Evolutionary conservation across 2,888 invertebrate genomes (phyloP).

Genomic region (Drosophila multiciliata): DNA sequence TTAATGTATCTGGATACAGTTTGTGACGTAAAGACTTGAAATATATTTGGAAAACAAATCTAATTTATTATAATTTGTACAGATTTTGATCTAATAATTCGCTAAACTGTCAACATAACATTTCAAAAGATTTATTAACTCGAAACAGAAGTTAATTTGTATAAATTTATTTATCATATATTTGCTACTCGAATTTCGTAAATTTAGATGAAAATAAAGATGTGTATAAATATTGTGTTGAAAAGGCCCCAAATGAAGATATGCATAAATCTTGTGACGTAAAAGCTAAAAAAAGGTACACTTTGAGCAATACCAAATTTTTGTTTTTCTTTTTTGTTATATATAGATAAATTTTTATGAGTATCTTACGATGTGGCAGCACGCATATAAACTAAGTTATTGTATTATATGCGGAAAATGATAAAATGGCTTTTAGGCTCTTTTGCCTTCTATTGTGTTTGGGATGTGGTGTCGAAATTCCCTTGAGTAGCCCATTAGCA

Average conservation of each 20-base stretch:
- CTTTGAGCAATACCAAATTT: conserved; percentile 3
- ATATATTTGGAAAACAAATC: conserved; percentile 1
- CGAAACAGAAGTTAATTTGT: not conserved
- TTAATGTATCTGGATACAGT: conserved; percentile 3
- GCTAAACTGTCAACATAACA: not conserved
- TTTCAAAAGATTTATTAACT: conserved; percentile 14
- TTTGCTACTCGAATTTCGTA: not conserved
- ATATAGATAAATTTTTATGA: conserved; percentile 29
- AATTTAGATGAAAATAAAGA: not conserved
- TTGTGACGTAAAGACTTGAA: not conserved
- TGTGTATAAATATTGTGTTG: not conserved
- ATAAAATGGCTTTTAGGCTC: conserved; percentile 46
- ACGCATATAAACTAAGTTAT: conserved; percentile 61
- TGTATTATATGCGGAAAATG: conserved; percentile 73
- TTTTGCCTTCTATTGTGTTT: conserved; percentile 34
- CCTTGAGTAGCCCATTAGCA: conserved; percentile 29
- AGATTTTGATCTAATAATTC: conserved; percentile 12
- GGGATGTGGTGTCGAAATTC: conserved; percentile 61
- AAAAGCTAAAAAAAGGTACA: conserved; percentile 1
- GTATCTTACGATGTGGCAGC: conserved; percentile 45
- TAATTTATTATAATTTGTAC: conserved; percentile 14
- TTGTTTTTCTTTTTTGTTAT: not conserved
- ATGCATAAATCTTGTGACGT: not conserved
- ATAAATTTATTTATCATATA: not conserved
- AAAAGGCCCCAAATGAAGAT: not conserved